phyloP scores from a whole-genome alignment of 2,113 vertebrate genomes.

The Felis catus region DNA sequence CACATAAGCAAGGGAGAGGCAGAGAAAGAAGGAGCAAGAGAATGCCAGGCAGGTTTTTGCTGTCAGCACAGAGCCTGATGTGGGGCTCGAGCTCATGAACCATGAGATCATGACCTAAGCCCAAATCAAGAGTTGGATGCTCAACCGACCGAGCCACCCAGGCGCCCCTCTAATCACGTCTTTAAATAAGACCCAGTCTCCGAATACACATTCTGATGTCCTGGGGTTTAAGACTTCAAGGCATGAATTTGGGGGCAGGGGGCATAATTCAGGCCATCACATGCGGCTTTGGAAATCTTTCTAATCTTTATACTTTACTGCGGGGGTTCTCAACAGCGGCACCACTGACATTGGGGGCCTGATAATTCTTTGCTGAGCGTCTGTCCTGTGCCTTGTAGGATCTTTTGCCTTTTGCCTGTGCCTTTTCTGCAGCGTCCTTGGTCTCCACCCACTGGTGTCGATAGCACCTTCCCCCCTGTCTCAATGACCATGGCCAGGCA shows the following conservation, averaged over 20 bases:
- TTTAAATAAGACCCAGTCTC: neutral
- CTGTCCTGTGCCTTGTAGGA: neutral
- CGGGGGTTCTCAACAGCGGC: neutral
- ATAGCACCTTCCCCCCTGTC: neutral
- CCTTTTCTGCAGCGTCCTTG: neutral
- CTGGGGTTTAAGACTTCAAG: neutral
- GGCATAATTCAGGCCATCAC: neutral
- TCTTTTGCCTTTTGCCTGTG: no score
- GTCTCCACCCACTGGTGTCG: neutral
- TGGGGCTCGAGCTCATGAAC: no score
- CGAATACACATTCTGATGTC: neutral
- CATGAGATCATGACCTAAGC: no score
- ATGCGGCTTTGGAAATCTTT: accelerated
- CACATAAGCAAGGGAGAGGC: no score
- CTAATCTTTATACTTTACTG: neutral
- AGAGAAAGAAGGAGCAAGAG: no score
- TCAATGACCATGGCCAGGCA: neutral
- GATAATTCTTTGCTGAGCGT: neutral
- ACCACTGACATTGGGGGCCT: neutral
- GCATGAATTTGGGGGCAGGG: neutral
- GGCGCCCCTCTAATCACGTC: neutral
- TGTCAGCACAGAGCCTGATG: no score
- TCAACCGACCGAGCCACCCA: no score
- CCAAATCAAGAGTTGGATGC: no score
- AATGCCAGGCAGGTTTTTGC: no score